Conservation (phyloP, 2,113 vertebrate genomes). For the Picathartes gymnocephalus region DNA sequence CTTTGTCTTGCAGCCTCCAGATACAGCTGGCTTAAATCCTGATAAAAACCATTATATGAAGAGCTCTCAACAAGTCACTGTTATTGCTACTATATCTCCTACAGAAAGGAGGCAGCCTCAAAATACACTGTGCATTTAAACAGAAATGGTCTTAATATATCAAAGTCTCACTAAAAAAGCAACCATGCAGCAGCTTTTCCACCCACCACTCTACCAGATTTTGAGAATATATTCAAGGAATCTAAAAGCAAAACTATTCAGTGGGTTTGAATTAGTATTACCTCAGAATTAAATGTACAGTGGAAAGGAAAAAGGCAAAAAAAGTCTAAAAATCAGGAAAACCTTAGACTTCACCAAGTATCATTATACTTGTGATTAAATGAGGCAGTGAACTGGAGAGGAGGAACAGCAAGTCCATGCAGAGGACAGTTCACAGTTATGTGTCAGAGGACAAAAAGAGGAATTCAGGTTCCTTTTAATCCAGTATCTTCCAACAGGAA, state of each 20-base stretch:
- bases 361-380: neutral
- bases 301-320: neutral
- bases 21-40: neutral
- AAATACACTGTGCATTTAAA: neutral
- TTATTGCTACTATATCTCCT: neutral
- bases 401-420: rapidly evolving
- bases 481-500: neutral
- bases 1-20: neutral
- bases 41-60: neutral
- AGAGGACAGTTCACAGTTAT: neutral
- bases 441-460: neutral
- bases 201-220: neutral
- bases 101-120: neutral
- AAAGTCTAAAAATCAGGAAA: neutral
- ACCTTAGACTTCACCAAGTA: neutral
- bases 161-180: neutral
- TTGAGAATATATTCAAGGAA: neutral
- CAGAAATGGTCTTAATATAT: neutral
- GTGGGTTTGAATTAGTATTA: neutral
- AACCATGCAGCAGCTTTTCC: neutral
- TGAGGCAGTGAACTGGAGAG: neutral
- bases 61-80: neutral
- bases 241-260: neutral
- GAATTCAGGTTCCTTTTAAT: neutral
- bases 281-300: neutral